Evolutionary conservation across 2,888 invertebrate species (phyloP).

Genomic region (Brenthis hecate): DNA sequence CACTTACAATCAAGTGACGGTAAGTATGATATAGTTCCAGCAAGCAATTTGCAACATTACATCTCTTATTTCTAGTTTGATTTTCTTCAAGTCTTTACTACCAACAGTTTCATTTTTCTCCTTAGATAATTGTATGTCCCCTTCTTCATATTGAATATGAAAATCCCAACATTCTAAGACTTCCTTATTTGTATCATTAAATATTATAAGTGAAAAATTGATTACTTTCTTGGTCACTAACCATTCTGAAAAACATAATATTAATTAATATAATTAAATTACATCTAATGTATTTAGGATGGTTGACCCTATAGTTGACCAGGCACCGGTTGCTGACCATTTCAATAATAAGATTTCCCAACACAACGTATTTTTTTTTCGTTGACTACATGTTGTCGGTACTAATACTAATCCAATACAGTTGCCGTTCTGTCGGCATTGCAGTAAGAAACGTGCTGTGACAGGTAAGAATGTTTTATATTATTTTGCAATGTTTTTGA

Average conservation of each 20-base stretch:
- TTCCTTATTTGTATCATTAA: slow-evolving; percentile 95
- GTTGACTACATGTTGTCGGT: too few species aligned
- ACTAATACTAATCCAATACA: too few species aligned
- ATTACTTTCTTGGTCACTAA: slow-evolving; percentile 91
- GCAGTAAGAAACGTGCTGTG: too few species aligned
- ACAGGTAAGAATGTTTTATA: too few species aligned
- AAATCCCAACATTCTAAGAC: slow-evolving; percentile 99
- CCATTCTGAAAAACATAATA: slow-evolving; percentile 87
- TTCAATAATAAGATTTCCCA: too few species aligned
- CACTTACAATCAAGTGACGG: slow-evolving; percentile 96
- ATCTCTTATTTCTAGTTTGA: slow-evolving; percentile 96
- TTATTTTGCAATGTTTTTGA: too few species aligned
- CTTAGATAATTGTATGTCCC: slow-evolving; percentile 70
- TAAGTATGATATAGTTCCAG: slow-evolving; percentile 96
- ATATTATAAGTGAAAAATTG: slow-evolving; percentile 94
- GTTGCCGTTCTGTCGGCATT: too few species aligned
- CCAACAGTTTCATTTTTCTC: slow-evolving; percentile 82
- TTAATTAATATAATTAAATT: background rate
- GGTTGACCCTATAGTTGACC: too few species aligned
- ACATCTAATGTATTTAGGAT: too few species aligned
- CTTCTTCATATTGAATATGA: slow-evolving; percentile 91
- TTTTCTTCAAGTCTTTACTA: slow-evolving; percentile 90
- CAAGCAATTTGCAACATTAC: slow-evolving; percentile 96
- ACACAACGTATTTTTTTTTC: too few species aligned
- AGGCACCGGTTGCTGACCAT: too few species aligned